These are phyloP conservation scores for Pedetes capensis DNA, from an alignment of 2,113 vertebrate genomes.

Conservation along the genomic window DNA sequence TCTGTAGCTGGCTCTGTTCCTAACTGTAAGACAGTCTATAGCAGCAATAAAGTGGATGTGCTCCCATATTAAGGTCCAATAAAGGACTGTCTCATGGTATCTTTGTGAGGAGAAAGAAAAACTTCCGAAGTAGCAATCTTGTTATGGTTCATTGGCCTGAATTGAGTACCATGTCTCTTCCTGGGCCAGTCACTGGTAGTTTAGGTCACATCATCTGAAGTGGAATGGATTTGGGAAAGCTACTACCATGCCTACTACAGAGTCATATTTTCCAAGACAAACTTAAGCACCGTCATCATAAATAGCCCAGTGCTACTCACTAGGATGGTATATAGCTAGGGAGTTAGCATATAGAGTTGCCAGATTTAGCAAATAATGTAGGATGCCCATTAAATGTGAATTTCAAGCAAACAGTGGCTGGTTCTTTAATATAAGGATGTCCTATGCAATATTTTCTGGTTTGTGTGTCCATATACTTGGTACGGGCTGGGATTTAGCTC, in stretches of 20 bases:
- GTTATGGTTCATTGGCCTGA: neutral
- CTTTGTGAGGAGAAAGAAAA: neutral
- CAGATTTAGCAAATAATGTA: neutral
- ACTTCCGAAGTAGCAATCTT: neutral
- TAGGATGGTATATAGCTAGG: neutral
- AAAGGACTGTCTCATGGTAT: neutral
- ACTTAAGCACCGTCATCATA: neutral
- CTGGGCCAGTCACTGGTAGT: neutral
- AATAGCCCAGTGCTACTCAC: neutral
- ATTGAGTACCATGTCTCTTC: neutral
- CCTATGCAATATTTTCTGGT: neutral
- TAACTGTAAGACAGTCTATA: neutral
- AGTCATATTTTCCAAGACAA: neutral
- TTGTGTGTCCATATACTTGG: no score
- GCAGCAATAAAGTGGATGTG: neutral
- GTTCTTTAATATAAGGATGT: neutral
- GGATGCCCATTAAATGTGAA: neutral
- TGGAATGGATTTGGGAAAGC: conserved; percentile 13
- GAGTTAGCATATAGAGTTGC: neutral
- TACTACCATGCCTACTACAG: neutral
- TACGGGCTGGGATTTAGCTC: no score
- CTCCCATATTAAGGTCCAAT: neutral
- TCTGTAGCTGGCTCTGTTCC: neutral
- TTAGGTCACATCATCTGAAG: neutral
- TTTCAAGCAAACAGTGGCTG: neutral